Evolutionary conservation across 2,113 vertebrate genomes (phyloP).

Genomic region (Zapornia atra): DNA sequence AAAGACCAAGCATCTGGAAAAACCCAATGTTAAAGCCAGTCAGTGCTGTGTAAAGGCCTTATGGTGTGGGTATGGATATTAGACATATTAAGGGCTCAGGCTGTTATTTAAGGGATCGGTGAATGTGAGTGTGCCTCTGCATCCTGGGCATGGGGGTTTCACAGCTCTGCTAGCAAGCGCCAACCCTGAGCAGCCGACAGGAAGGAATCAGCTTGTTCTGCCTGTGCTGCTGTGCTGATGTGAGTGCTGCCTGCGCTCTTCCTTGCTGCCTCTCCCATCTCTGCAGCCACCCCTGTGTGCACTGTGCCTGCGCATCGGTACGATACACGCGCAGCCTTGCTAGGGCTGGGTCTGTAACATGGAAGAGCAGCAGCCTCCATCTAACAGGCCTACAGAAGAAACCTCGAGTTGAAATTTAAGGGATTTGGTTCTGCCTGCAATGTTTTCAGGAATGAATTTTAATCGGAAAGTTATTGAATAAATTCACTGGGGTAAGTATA

Average conservation of each 20-base stretch:
- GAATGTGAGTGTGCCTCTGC: not conserved
- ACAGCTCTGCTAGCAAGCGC: not conserved
- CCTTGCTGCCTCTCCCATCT: not conserved
- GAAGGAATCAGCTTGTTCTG: not conserved
- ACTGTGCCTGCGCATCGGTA: not conserved
- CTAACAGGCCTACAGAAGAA: not conserved
- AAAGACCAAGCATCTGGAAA: not conserved
- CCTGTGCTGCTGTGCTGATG: not conserved
- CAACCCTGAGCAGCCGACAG: not conserved
- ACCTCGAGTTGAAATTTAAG: not conserved
- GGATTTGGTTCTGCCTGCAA: not conserved
- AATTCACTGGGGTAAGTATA: not conserved
- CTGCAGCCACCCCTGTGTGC: not conserved
- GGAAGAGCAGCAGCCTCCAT: not conserved
- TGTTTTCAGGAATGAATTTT: not conserved
- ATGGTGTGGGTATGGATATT: not conserved
- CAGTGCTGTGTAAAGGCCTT: not conserved
- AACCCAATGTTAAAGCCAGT: not conserved
- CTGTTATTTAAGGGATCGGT: not conserved
- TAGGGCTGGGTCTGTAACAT: not conserved
- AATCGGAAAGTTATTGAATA: not conserved
- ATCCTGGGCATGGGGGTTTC: not conserved
- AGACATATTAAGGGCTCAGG: not conserved
- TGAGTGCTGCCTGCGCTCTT: not conserved
- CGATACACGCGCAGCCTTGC: accelerated